These are phyloP conservation scores for Orientallactaga sibirica DNA, from an alignment of 2,797 vertebrate genomes.

Conservation along the genomic window DNA sequence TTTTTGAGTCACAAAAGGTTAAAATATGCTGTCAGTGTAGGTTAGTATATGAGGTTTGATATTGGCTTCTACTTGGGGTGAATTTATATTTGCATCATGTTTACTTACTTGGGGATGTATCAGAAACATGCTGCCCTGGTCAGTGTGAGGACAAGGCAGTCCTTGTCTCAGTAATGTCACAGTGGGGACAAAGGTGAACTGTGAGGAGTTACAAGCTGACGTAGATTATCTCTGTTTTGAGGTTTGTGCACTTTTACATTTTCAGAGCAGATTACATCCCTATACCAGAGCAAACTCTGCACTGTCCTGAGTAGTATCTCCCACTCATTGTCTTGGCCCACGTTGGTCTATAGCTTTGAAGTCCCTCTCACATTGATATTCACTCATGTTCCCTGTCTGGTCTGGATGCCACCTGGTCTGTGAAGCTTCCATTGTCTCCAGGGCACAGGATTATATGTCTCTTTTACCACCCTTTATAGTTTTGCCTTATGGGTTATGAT, in stretches of 20 bases:
- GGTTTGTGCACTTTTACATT: background rate
- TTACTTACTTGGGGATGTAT: background rate
- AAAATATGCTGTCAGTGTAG: background rate
- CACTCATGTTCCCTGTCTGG: background rate
- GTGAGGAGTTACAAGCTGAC: background rate
- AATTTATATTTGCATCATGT: background rate
- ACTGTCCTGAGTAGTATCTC: background rate
- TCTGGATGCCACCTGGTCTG: background rate
- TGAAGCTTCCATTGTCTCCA: no score
- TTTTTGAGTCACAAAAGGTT: background rate
- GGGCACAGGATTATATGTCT: background rate
- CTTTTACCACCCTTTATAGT: background rate
- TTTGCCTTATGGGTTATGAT: background rate
- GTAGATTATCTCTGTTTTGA: background rate
- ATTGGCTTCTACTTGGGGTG: background rate
- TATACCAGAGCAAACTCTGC: background rate
- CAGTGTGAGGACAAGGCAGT: fast-evolving
- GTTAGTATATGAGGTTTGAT: background rate
- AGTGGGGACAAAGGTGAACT: background rate
- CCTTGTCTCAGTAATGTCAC: background rate
- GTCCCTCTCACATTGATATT: background rate
- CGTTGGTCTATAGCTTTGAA: background rate
- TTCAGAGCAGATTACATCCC: background rate
- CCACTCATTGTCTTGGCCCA: background rate
- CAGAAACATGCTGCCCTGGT: background rate